Percentiles rank a stretch among this genome's conserved stretches.
Evolutionary conservation across 2,888 invertebrate species (phyloP).

Genomic region (Hirudinaria manillensis): DNA sequence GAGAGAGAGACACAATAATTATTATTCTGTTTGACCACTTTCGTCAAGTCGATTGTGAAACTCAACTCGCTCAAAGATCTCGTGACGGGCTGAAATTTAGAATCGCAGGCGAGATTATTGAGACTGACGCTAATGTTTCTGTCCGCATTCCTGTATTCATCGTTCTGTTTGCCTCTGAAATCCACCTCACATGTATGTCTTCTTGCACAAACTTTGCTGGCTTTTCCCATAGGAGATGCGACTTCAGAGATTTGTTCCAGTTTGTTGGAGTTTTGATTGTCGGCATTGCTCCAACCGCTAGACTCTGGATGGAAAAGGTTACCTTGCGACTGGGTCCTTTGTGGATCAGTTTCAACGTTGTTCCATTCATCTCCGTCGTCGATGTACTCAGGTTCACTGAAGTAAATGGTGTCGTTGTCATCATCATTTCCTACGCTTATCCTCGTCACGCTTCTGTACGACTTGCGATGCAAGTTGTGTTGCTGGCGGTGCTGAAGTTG

Average conservation of each 20-base stretch:
- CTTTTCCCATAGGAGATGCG: neutral
- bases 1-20: neutral
- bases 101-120: neutral
- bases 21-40: neutral
- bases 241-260: neutral
- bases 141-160: neutral
- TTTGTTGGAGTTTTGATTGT: too few relatives aligned
- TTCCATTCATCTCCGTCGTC: slow-evolving; percentile 9
- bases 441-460: slow-evolving; percentile 13
- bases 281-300: too few relatives aligned
- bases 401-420: neutral
- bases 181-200: slow-evolving; percentile 3
- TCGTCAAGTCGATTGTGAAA: slow-evolving; percentile 7
- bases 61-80: slow-evolving; percentile 10
- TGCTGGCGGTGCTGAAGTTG: neutral
- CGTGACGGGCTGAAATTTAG: neutral
- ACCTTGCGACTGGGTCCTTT: neutral
- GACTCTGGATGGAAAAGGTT: neutral
- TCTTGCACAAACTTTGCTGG: neutral
- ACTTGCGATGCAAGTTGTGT: neutral
- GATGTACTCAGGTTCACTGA: slow-evolving; percentile 10
- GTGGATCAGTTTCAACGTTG: neutral
- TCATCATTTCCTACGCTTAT: neutral
- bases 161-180: neutral
- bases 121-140: neutral